Evolutionary conservation across 2,888 invertebrate species (phyloP).

Genomic region (Mylabris sibirica): DNA sequence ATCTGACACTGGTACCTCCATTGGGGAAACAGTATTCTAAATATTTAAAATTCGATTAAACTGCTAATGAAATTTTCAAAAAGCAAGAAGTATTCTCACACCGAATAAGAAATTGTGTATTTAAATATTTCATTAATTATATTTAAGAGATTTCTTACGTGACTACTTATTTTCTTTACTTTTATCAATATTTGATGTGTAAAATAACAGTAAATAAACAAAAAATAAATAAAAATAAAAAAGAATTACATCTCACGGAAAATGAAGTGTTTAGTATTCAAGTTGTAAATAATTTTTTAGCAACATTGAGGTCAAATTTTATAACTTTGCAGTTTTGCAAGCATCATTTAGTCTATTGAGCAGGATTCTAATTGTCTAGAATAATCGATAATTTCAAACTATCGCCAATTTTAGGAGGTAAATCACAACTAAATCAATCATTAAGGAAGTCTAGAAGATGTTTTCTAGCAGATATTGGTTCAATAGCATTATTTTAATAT

Average conservation of each 20-base stretch:
- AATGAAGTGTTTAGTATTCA: constrained; percentile 2
- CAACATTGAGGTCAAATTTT: not conserved
- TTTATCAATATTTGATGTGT: not conserved
- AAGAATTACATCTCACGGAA: not conserved
- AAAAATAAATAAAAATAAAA: not conserved
- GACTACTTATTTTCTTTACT: constrained; percentile 15
- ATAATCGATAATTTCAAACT: no score
- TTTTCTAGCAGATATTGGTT: no score
- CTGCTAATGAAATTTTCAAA: constrained; percentile 48
- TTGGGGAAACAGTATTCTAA: constrained; percentile 38
- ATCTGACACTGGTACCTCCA: constrained; percentile 38
- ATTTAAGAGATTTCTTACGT: constrained; percentile 32
- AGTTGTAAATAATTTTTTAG: not conserved
- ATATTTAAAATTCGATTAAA: constrained; percentile 53
- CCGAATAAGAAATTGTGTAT: constrained; percentile 36
- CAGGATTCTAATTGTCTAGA: not conserved
- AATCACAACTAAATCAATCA: no score
- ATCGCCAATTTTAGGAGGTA: no score
- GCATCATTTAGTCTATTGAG: not conserved
- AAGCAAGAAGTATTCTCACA: constrained; percentile 33
- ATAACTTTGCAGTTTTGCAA: not conserved
- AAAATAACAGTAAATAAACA: not conserved
- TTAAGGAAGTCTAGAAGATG: no score
- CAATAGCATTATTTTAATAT: no score
- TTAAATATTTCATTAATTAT: constrained; percentile 28